Evolutionary conservation across 53 echinoderm and acorn worm genomes (phyloP), one percentile per base, ranked within the genome.

Genomic region (Apostichopus leukothele): DNA sequence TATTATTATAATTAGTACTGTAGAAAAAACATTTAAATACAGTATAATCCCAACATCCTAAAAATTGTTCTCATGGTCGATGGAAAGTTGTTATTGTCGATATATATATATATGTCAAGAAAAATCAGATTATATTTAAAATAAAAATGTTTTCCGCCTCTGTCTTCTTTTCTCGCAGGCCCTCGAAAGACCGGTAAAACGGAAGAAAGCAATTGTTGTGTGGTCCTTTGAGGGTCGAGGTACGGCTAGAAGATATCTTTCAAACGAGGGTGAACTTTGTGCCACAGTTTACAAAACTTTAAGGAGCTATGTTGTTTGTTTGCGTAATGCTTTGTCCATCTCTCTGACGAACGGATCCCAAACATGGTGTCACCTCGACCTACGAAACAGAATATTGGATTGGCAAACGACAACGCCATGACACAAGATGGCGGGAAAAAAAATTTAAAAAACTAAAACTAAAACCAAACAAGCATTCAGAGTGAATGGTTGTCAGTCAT

Each of bases 161-260:
- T 39, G 39, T 59, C 77, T 55, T 3, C 59, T 84, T 21, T 90
- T 23, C 79, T 75, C 84, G 10, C 93, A 97, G 97, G 95, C 83
- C 95, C 93, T 90, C 95, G 93, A 84, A 97, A 97, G 83, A 93
- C 93, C 86, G 97, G 97, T 26, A 97, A 97, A 78, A 97, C 97
- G 76, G 97, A 97, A 90, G 97, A 97, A 88, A 95, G 95, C 60
- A 97, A 95, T 89, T 97, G 97, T 57, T 97, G 97, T 89, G 86
- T 90, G 53, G 90, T 97, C 91, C 94, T 97, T 91, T 97, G 94
- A 97, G 77, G 77, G 19, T 74, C 22, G 26, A 27, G 39, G 26
- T 57, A 19, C 10, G 18, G 22, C 13, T 71, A 71, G 71, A 71
- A 1, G 21, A 71, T 71, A 71, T 71, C 71, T 71, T 71, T 71